These are phyloP conservation scores for Crypturellus tataupa DNA, from an alignment of 2,797 vertebrate species.

Conservation along the genomic window DNA sequence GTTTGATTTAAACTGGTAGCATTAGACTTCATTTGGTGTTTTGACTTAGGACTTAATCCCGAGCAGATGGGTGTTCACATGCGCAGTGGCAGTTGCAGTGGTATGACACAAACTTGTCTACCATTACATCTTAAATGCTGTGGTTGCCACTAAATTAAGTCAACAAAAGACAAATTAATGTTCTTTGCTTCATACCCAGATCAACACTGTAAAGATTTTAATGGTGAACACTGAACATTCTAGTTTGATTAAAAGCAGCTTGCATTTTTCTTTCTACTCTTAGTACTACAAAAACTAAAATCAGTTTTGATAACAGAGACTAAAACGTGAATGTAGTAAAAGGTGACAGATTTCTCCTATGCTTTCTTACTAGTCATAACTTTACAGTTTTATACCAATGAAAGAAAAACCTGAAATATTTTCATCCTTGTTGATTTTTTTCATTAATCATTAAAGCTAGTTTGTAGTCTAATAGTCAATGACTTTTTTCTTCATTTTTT, in stretches of 20 bases:
- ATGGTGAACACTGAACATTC: constrained; percentile 54
- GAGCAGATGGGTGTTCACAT: constrained; percentile 23
- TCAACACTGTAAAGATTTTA: constrained; percentile 41
- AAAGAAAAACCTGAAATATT: constrained; percentile 79
- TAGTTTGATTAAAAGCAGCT: constrained; percentile 69
- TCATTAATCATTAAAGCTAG: constrained; percentile 74
- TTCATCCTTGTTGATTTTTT: constrained; percentile 72
- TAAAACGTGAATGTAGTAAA: constrained; percentile 72
- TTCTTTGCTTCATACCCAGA: constrained; percentile 42
- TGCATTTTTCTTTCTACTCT: constrained; percentile 48
- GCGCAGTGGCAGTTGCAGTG: constrained; percentile 34
- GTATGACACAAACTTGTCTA: constrained; percentile 45
- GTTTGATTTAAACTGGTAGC: constrained; percentile 6
- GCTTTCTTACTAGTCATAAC: constrained; percentile 79
- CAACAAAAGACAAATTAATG: constrained; percentile 54
- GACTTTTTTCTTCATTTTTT: constrained; percentile 62
- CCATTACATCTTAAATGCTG: constrained; percentile 23
- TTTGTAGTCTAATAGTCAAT: constrained; percentile 41
- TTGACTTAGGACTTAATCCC: constrained; percentile 45
- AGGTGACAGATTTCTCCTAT: constrained; percentile 72
- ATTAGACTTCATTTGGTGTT: constrained; percentile 18
- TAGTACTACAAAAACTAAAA: constrained; percentile 55
- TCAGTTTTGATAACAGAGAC: constrained; percentile 70
- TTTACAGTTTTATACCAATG: constrained; percentile 78
- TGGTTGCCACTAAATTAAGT: constrained; percentile 54